Conservation (phyloP, 2,888 invertebrate genomes). For the Leptinotarsa juncta region DNA sequence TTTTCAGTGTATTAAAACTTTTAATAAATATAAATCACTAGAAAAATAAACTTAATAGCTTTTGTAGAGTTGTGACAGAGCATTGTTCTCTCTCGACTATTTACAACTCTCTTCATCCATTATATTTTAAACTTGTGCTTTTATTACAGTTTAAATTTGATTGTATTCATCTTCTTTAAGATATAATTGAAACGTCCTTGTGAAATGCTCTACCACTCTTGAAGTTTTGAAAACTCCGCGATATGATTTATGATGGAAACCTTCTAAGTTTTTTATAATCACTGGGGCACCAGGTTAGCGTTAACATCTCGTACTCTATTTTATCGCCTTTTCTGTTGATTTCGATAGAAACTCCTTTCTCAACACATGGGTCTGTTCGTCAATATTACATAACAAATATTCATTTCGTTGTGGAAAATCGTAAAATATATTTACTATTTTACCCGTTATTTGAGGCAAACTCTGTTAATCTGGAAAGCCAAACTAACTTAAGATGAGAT, state of each 20-base stretch:
- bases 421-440: too few relatives aligned
- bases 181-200: conserved; percentile 53
- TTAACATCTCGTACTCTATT: conserved; percentile 1
- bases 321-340: neutral
- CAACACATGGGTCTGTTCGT: too few relatives aligned
- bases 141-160: conserved; percentile 50
- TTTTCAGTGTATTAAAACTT: conserved; percentile 40
- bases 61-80: conserved; percentile 39
- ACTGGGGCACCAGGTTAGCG: conserved; percentile 44
- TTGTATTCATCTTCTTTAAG: conserved; percentile 54
- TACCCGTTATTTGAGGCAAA: too few relatives aligned
- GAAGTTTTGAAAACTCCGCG: conserved; percentile 51
- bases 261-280: conserved; percentile 51
- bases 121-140: conserved; percentile 46
- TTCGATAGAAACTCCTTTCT: neutral
- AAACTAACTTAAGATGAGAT: too few relatives aligned
- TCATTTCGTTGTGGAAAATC: too few relatives aligned
- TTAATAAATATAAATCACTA: conserved; percentile 49
- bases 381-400: too few relatives aligned
- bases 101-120: conserved; percentile 47
- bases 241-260: conserved; percentile 51
- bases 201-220: conserved; percentile 52
- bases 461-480: too few relatives aligned
- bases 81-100: conserved; percentile 39
- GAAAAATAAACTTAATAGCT: conserved; percentile 46